Evolutionary conservation across 2,113 vertebrate genomes (phyloP).

Genomic region (Tympanuchus pallidicinctus): DNA sequence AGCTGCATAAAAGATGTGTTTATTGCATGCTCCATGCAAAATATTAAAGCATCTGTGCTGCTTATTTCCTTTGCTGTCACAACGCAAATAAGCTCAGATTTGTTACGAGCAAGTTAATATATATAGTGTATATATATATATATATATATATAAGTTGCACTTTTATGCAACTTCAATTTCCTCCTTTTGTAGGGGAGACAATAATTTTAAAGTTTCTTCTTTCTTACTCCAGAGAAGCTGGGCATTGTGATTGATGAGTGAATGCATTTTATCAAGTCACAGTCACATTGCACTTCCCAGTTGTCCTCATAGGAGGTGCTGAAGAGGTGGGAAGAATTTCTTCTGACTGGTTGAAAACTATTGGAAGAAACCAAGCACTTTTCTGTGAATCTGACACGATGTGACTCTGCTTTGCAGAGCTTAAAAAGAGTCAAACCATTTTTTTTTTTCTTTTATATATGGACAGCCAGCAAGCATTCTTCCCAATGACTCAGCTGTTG

Average conservation of each 20-base stretch:
- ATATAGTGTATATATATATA: background rate
- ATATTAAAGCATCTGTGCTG: background rate
- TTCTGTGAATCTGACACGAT: background rate
- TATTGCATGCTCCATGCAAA: background rate
- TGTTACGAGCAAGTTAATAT: background rate
- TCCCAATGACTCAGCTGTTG: constrained; percentile 56
- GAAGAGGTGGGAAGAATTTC: background rate
- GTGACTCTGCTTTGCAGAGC: background rate
- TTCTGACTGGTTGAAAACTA: background rate
- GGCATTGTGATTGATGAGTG: background rate
- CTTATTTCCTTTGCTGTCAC: background rate
- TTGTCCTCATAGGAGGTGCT: background rate
- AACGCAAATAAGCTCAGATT: background rate
- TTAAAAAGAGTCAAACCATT: background rate
- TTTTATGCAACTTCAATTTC: background rate
- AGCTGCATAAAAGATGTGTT: background rate
- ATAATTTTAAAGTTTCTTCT: constrained; percentile 7
- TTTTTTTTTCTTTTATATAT: background rate
- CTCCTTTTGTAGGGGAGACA: constrained; percentile 5
- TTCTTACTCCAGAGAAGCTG: background rate
- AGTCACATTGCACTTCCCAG: background rate
- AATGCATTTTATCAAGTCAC: background rate
- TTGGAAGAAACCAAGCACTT: background rate
- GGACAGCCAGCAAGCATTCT: constrained; percentile 60
- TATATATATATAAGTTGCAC: background rate